A percentile compares a stretch with the other conserved stretches of the same genome.
Conservation (phyloP, 1,140 invertebrate genomes). For the Teleopsis dalmanni region DNA sequence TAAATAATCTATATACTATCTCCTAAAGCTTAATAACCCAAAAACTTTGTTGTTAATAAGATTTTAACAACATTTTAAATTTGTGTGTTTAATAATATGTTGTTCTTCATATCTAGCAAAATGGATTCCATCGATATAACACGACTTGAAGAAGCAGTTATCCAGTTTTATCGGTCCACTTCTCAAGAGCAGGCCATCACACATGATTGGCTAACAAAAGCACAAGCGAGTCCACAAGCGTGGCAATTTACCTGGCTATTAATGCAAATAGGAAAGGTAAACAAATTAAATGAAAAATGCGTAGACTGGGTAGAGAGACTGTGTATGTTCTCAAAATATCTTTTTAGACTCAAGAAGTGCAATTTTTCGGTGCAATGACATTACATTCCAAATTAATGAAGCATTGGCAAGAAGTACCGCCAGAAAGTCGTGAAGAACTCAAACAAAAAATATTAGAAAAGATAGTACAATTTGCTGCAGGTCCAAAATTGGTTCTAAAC, state of each 20-base stretch:
- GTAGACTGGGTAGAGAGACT: conserved; percentile 14
- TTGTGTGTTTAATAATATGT: too few relatives aligned
- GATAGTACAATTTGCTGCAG: conserved; percentile 64
- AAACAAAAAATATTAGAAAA: conserved; percentile 67
- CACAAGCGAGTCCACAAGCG: conserved; percentile 73
- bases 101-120: too few relatives aligned
- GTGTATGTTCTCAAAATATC: not conserved
- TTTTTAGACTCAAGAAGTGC: conserved; percentile 68
- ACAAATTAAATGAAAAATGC: conserved; percentile 1
- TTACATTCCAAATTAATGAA: conserved; percentile 79
- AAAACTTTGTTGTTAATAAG: too few relatives aligned
- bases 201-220: conserved; percentile 73
- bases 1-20: too few relatives aligned
- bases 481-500: conserved; percentile 76
- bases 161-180: conserved; percentile 34
- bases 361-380: conserved; percentile 87
- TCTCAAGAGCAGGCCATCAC: conserved; percentile 59
- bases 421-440: conserved; percentile 64
- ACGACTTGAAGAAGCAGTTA: conserved; percentile 35
- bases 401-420: conserved; percentile 76
- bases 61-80: too few relatives aligned
- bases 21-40: too few relatives aligned
- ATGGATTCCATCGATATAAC: conserved; percentile 34
- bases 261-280: conserved; percentile 66
- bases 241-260: conserved; percentile 87